Conservation (phyloP, 1,140 invertebrate genomes). For the Ceratosolen fusciceps region DNA sequence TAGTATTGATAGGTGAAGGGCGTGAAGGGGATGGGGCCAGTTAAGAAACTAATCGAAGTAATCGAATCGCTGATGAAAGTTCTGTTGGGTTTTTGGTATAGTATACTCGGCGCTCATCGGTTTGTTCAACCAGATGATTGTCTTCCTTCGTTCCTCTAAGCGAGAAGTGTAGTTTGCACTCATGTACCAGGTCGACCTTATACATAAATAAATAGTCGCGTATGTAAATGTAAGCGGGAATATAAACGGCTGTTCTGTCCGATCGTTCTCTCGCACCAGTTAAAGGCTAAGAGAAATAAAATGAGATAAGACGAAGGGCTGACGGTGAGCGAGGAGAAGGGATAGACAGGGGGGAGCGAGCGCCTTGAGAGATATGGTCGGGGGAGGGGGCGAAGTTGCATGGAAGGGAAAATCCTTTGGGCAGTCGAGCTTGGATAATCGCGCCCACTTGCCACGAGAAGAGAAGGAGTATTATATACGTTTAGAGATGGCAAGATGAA, state of each 20-base stretch:
- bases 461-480: neutral
- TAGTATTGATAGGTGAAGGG: too few relatives aligned
- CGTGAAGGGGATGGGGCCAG: too few relatives aligned
- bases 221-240: neutral
- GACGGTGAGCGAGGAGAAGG: neutral
- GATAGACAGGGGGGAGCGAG: neutral
- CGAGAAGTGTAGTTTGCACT: conserved; percentile 28
- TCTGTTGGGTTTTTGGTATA: conserved; percentile 53
- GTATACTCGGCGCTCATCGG: neutral
- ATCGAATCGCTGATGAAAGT: conserved; percentile 58
- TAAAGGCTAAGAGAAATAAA: conserved; percentile 20
- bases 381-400: conserved; percentile 45
- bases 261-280: conserved; percentile 29
- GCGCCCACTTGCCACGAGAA: conserved; percentile 46
- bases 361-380: conserved; percentile 43
- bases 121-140: neutral
- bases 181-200: neutral
- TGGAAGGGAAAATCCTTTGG: conserved; percentile 66
- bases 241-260: conserved; percentile 11
- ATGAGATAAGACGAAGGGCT: too few relatives aligned
- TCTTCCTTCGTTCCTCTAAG: conserved; percentile 5
- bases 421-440: conserved; percentile 69
- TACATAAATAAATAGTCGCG: neutral
- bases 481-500: neutral
- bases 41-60: neutral